A percentile compares a stretch with the other conserved stretches of the same genome.
These are phyloP conservation scores for Tragelaphus scriptus DNA, from an alignment of 2,113 vertebrate species.

Conservation along the genomic window DNA sequence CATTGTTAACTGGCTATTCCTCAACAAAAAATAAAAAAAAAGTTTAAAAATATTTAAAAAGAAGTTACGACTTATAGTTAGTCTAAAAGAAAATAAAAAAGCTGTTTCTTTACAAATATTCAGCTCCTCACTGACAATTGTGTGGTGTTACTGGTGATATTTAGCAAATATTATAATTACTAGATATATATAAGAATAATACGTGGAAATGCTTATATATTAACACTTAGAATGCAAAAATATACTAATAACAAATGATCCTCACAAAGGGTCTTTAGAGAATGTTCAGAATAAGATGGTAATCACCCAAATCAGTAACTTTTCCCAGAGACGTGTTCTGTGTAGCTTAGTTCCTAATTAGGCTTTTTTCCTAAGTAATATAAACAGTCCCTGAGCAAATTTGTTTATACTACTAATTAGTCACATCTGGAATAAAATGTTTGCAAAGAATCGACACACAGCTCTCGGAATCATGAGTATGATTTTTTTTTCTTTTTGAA, in stretches of 20 bases:
- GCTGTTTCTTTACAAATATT: neutral
- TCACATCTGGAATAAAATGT: constrained; percentile 33
- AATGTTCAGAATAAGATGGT: neutral
- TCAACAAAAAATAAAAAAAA: neutral
- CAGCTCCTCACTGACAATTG: neutral
- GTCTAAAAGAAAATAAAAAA: neutral
- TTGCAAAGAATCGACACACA: neutral
- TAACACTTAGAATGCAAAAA: neutral
- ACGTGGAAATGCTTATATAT: neutral
- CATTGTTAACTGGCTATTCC: neutral
- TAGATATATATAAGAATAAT: too few species aligned
- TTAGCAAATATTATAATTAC: neutral
- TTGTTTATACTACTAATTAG: constrained; percentile 22
- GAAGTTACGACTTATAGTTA: neutral
- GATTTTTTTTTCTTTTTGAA: neutral
- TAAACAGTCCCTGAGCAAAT: neutral
- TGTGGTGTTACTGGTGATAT: neutral
- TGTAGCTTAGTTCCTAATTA: neutral
- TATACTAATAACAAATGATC: neutral
- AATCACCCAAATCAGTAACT: neutral
- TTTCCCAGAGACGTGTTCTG: neutral
- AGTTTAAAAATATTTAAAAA: neutral
- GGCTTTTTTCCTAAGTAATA: neutral
- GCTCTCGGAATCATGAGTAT: neutral
- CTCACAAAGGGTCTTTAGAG: neutral